phyloP scores from a whole-genome alignment of 2,113 vertebrate species.

The Cepphus grylle region DNA sequence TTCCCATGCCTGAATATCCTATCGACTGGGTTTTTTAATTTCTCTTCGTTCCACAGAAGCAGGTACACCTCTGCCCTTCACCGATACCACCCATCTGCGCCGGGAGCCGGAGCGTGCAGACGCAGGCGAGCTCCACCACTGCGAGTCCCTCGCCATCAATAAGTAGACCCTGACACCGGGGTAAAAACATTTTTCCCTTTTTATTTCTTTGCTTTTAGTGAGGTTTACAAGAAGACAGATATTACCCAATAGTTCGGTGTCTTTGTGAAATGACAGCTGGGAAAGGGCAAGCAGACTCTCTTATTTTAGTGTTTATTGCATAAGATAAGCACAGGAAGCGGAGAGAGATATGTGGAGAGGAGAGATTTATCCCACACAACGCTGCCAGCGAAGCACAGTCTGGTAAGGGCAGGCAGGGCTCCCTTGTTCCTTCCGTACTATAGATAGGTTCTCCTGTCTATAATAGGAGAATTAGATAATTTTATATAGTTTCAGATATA shows the following conservation, averaged over 20 bases:
- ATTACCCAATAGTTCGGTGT: background rate
- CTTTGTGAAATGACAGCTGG: conserved; percentile 13
- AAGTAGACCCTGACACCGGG: background rate
- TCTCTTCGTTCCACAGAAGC: background rate
- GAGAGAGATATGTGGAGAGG: conserved; percentile 13
- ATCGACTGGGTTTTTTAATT: background rate
- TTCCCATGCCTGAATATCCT: background rate
- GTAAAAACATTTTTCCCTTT: background rate
- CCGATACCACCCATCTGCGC: fast-evolving
- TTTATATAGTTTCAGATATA: background rate
- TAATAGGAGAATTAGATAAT: background rate
- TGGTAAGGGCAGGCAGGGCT: conserved; percentile 30
- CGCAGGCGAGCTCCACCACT: background rate
- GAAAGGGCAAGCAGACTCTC: conserved; percentile 5
- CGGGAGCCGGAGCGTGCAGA: fast-evolving
- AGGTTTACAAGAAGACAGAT: background rate
- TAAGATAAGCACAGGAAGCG: conserved; percentile 54
- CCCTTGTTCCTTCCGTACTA: background rate
- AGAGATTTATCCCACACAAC: conserved; percentile 58
- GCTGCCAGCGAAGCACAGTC: conserved; percentile 55
- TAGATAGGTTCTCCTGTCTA: background rate
- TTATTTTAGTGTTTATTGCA: conserved; percentile 44
- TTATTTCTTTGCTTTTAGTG: background rate
- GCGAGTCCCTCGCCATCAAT: background rate
- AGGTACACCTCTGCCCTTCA: background rate